phyloP scores from a whole-genome alignment of 2,113 vertebrate genomes.

The Vidua chalybeata region DNA sequence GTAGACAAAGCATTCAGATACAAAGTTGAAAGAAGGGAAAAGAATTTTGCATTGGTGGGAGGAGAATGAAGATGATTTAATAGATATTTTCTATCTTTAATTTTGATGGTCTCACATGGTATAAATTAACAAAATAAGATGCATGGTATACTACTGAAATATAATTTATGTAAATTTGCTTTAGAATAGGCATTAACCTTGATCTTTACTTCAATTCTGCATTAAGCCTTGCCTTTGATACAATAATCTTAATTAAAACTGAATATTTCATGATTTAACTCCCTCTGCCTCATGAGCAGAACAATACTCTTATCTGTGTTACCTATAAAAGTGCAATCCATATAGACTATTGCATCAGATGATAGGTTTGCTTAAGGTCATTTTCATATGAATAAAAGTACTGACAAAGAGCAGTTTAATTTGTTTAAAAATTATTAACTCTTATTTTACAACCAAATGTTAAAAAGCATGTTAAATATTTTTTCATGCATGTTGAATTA shows the following conservation, averaged over 20 bases:
- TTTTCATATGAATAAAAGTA: background rate
- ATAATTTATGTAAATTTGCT: conserved; percentile 69
- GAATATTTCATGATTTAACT: conserved; percentile 68
- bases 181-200: conserved; percentile 64
- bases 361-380: background rate
- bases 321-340: background rate
- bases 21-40: background rate
- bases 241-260: conserved; percentile 67
- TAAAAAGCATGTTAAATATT: background rate
- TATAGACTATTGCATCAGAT: background rate
- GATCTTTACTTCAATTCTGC: conserved; percentile 49
- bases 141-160: background rate
- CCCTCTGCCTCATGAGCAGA: conserved; percentile 8
- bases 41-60: background rate
- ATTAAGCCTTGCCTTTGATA: conserved; percentile 70
- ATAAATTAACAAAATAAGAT: conserved; percentile 46
- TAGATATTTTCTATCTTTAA: background rate
- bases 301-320: conserved; percentile 32
- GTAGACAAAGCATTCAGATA: background rate
- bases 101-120: conserved; percentile 19
- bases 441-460: background rate
- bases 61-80: background rate
- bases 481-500: background rate
- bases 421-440: background rate
- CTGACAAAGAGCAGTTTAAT: background rate